phyloP scores from a whole-genome alignment of 92 coral and sea anemone genomes.

The Palythoa grandis region DNA sequence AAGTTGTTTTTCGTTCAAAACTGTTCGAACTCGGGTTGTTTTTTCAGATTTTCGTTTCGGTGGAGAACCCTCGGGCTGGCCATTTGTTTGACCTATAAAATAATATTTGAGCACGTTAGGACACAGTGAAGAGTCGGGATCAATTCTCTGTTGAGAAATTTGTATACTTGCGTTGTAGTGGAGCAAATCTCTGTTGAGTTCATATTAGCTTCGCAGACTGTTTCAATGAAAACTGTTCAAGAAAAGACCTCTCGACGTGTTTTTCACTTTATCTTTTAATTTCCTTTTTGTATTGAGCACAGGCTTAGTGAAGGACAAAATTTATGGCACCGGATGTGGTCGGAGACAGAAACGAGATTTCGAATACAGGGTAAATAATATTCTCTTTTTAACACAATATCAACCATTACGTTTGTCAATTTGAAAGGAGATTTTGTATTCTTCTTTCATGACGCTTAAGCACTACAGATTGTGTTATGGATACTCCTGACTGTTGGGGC shows the following conservation, averaged over 20 bases:
- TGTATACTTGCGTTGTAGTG: not conserved
- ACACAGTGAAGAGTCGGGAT: conserved; percentile 21
- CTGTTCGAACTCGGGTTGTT: conserved; percentile 94
- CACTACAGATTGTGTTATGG: conserved; percentile 65
- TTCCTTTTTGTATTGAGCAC: conserved; percentile 32
- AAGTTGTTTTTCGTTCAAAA: conserved; percentile 94
- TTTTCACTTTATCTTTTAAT: not conserved
- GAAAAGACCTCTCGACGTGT: not conserved
- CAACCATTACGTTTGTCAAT: conserved; percentile 43
- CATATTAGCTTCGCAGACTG: not conserved
- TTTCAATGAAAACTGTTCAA: not conserved
- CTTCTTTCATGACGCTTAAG: conserved; percentile 47
- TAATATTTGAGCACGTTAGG: conserved; percentile 39
- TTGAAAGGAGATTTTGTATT: conserved; percentile 33
- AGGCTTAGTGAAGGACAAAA: conserved; percentile 35
- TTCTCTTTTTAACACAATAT: conserved; percentile 39
- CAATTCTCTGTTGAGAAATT: conserved; percentile 24
- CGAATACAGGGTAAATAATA: conserved; percentile 39
- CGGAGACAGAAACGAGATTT: conserved; percentile 58
- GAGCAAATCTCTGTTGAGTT: conserved; percentile 6
- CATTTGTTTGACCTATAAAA: conserved; percentile 77
- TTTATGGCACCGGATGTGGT: conserved; percentile 72
- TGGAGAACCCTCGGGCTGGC: conserved; percentile 66
- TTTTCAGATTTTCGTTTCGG: conserved; percentile 77
- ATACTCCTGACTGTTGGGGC: conserved; percentile 82